A percentile compares a stretch with the other conserved stretches of the same genome.
phyloP scores from a whole-genome alignment of 2,113 vertebrate genomes.

The Macquaria ambigua region DNA sequence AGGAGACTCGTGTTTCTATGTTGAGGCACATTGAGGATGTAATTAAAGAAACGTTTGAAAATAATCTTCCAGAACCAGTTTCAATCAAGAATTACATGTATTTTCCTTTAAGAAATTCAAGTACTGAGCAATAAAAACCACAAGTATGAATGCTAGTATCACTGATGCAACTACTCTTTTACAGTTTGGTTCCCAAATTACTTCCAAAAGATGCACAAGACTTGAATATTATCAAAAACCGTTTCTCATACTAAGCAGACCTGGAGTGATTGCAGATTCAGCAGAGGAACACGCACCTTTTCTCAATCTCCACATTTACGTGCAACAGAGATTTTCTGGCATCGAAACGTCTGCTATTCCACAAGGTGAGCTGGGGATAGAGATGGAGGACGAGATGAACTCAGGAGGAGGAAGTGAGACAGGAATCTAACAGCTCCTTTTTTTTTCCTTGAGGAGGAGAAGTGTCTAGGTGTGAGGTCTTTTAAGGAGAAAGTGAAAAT shows the following conservation, averaged over 20 bases:
- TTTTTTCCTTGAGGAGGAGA: constrained; percentile 24
- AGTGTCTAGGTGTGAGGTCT: constrained; percentile 34
- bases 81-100: neutral
- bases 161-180: neutral
- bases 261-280: constrained; percentile 19
- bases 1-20: neutral
- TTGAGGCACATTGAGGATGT: neutral
- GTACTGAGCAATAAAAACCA: neutral
- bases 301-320: constrained; percentile 27
- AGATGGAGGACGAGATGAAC: constrained; percentile 30
- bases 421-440: constrained; percentile 35
- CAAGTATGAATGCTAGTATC: neutral
- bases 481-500: constrained; percentile 23
- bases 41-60: neutral
- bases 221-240: neutral
- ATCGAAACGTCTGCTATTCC: constrained; percentile 35
- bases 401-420: constrained; percentile 22
- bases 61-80: neutral
- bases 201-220: constrained; percentile 29
- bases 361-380: constrained; percentile 32
- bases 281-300: constrained; percentile 7
- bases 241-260: neutral
- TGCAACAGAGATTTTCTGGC: constrained; percentile 35
- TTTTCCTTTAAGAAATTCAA: neutral
- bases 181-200: constrained; percentile 2